These are phyloP conservation scores for Nesidiocoris tenuis DNA, from an alignment of 2,888 invertebrate species.

Conservation along the genomic window DNA sequence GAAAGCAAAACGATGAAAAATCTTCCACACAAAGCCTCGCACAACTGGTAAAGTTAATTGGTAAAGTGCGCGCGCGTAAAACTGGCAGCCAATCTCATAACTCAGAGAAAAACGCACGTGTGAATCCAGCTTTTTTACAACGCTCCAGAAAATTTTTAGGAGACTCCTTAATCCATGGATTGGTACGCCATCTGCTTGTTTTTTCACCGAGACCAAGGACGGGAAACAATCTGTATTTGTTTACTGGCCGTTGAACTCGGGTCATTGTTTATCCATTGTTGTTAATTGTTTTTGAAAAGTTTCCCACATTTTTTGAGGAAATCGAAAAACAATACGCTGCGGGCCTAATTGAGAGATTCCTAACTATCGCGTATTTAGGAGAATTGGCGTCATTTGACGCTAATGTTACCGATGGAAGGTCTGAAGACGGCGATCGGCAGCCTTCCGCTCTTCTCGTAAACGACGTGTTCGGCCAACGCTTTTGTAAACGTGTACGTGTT, in stretches of 20 bases:
- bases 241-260: not conserved
- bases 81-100: too few species aligned
- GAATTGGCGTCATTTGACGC: not conserved
- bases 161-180: too few species aligned
- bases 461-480: constrained; percentile 87
- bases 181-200: too few species aligned
- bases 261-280: not conserved
- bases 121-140: too few species aligned
- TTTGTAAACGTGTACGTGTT: constrained; percentile 96
- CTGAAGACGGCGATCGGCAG: constrained; percentile 86
- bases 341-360: not conserved
- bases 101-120: too few species aligned
- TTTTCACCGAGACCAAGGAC: not conserved
- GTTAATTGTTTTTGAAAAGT: not conserved
- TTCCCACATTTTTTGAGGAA: not conserved
- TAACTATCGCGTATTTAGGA: not conserved
- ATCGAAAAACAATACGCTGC: not conserved
- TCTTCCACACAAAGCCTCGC: too few species aligned
- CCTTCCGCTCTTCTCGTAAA: constrained; percentile 69
- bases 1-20: too few species aligned
- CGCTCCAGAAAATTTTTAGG: too few species aligned
- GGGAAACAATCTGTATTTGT: not conserved
- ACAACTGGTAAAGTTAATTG: too few species aligned
- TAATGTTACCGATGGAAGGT: constrained; percentile 73
- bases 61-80: too few species aligned